phyloP scores from a whole-genome alignment of 2,113 vertebrate genomes.

The Lagopus muta region DNA sequence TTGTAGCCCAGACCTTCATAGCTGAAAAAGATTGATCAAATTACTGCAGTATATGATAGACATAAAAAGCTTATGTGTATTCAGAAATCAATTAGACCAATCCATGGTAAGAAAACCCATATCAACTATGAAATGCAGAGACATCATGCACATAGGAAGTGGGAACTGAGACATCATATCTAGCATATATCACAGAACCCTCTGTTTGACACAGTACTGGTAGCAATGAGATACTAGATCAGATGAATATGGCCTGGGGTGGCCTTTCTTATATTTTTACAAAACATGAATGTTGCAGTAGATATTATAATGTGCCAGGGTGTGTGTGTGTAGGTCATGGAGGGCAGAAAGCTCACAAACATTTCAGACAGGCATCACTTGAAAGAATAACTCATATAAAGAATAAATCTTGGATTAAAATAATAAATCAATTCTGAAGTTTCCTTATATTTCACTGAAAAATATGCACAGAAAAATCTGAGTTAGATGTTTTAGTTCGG shows the following conservation, averaged over 20 bases:
- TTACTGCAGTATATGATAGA: neutral
- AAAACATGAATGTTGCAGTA: neutral
- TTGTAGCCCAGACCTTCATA: neutral
- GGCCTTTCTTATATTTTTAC: neutral
- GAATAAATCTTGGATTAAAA: neutral
- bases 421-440: neutral
- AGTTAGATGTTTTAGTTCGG: neutral
- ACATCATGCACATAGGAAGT: rapidly evolving
- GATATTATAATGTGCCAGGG: neutral
- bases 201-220: neutral
- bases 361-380: neutral
- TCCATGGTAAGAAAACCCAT: neutral
- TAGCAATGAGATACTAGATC: neutral
- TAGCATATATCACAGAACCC: neutral
- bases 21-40: neutral
- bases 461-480: neutral
- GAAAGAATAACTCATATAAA: neutral
- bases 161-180: neutral
- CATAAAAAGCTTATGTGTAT: neutral
- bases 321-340: neutral
- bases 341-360: neutral
- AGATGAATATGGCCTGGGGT: neutral
- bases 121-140: neutral
- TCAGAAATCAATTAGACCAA: neutral
- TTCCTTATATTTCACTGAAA: neutral